Base-by-base conservation (phyloP, 1,140 invertebrate genomes). In the Drosophila burlai region DNA sequence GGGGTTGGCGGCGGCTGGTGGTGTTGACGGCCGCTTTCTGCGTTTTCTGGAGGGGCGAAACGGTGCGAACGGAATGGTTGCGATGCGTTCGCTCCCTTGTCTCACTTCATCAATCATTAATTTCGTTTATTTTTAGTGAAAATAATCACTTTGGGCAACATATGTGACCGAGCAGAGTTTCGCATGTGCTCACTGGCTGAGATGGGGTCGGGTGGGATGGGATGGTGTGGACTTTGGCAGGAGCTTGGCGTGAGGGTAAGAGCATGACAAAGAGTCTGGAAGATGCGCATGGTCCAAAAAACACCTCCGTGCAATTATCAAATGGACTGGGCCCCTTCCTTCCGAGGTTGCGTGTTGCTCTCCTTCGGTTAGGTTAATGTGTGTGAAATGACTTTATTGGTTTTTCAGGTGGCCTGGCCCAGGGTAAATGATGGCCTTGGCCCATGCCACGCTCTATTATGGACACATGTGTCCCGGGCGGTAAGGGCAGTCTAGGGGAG, bases 71-170 rank as follows among this genome's bases (percentile, higher is more conserved):
- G 62, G 46, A 47, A 76, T 76, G 60, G 54, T 55, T 59, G 50
- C 42, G 45, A 42, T 71, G 36, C 69, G 50, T 69, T 74, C 59
- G 80, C 83, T 87, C 81, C 81, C 84, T 87, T 81, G 84, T 90
- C 85, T 81, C 84, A 89, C 84, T 89, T 87, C 84, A 87, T 87
- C 84, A 87, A 87, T 87, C 84, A 87, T 87, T 89, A 72, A 87
- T 87, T 87, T 83, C 84, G 84, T 87, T 87, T 87, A 87, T 87
- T 87, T 87, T 87, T 87, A 87, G 84, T 87, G 84, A 81, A 87
- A 87, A 87, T 87, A 87, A 87, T 87, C 84, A 87, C 85, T 87
- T 84, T 89, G 81, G 59, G 81, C 81, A 87, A 89, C 84, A 87
- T 87, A 87, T 87, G 84, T 76, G 84, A 79, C 66, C 84, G 52